These are phyloP conservation scores for Alectoris magna DNA, from an alignment of 2,797 vertebrate species.

Conservation along the genomic window DNA sequence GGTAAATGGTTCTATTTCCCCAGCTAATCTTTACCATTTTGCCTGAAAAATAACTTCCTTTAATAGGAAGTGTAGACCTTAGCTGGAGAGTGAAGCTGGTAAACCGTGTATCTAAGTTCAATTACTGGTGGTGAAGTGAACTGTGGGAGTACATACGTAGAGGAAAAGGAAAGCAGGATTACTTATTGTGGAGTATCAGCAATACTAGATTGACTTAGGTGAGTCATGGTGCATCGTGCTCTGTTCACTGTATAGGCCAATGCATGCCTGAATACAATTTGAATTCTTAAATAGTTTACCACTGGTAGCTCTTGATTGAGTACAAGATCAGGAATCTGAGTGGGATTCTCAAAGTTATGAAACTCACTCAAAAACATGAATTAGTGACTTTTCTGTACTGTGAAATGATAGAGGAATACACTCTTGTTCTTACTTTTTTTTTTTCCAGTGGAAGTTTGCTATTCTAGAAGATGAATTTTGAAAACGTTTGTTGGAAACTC, in stretches of 20 bases:
- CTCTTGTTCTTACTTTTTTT: background rate
- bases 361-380: background rate
- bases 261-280: background rate
- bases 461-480: background rate
- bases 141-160: background rate
- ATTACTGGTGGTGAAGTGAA: background rate
- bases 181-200: background rate
- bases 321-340: background rate
- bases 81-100: background rate
- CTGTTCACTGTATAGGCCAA: background rate
- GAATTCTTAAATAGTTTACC: background rate
- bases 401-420: background rate
- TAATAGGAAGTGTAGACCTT: background rate
- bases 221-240: background rate
- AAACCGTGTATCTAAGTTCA: background rate
- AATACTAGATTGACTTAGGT: background rate
- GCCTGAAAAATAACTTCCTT: background rate
- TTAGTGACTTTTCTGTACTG: background rate
- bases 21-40: background rate
- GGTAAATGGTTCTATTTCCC: background rate
- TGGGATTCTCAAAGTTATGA: background rate
- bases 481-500: background rate
- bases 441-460: background rate
- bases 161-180: background rate
- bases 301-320: background rate